A percentile compares a stretch with the other conserved stretches of the same genome.
These are phyloP conservation scores for Galemys pyrenaicus DNA, from an alignment of 2,113 vertebrate species.

Conservation along the genomic window DNA sequence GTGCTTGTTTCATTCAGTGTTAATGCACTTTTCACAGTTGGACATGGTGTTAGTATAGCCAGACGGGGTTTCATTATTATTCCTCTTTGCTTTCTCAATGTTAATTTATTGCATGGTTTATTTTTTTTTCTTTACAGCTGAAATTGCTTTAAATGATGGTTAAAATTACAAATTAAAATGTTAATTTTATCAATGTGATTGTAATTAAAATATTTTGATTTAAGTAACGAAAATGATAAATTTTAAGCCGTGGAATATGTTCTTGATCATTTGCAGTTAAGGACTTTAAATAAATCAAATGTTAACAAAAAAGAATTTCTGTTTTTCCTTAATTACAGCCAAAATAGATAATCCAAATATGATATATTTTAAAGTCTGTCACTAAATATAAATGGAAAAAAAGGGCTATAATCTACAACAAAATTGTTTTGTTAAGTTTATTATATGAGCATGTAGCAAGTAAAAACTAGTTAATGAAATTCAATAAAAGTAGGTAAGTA, in stretches of 20 bases:
- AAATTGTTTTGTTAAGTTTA: neutral
- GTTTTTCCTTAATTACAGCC: constrained; percentile 72
- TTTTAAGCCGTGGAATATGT: constrained; percentile 87
- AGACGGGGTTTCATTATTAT: constrained; percentile 86
- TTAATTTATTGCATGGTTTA: constrained; percentile 97
- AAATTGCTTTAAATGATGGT: constrained; percentile 88
- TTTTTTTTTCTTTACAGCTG: constrained; percentile 87
- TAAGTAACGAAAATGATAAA: constrained; percentile 85
- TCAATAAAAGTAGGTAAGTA: neutral
- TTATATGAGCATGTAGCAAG: neutral
- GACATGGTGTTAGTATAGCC: constrained; percentile 87
- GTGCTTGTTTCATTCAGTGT: constrained; percentile 88
- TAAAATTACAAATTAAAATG: constrained; percentile 84
- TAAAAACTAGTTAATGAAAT: constrained; percentile 44
- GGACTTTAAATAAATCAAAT: constrained; percentile 89
- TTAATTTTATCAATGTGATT: constrained; percentile 93
- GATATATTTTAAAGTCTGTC: constrained; percentile 11
- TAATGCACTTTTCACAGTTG: constrained; percentile 90
- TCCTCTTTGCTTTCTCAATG: constrained; percentile 87
- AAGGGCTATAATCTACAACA: constrained; percentile 14
- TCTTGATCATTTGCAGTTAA: constrained; percentile 88
- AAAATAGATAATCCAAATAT: constrained; percentile 45
- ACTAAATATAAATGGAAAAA: constrained; percentile 46
- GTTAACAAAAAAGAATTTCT: constrained; percentile 82
- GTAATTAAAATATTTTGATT: constrained; percentile 92